phyloP scores from a whole-genome alignment of 2,888 invertebrate species.

The Steromphala cineraria region DNA sequence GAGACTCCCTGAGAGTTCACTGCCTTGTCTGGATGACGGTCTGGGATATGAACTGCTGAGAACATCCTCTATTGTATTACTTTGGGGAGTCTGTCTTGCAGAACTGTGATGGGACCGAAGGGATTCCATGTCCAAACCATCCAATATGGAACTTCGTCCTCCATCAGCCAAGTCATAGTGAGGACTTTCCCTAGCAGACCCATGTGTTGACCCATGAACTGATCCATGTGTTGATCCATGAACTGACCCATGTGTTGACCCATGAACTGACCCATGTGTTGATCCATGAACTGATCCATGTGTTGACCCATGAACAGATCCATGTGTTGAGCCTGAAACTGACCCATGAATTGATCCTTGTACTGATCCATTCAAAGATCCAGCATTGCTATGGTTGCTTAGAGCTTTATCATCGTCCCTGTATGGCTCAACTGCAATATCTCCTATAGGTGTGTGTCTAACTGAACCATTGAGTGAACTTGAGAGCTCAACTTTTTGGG shows the following conservation, averaged over 20 bases:
- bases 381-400: background rate
- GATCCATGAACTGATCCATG: slow-evolving; percentile 23
- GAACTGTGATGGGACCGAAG: slow-evolving; percentile 41
- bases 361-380: slow-evolving; percentile 19
- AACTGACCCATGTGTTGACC: background rate
- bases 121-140: background rate
- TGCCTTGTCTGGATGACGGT: slow-evolving; percentile 17
- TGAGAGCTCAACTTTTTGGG: slow-evolving; percentile 35
- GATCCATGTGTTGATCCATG: slow-evolving; percentile 28
- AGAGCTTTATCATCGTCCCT: slow-evolving; percentile 42
- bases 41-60: background rate
- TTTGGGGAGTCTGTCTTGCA: slow-evolving; percentile 39
- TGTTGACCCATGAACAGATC: slow-evolving; percentile 19
- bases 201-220: slow-evolving; percentile 6
- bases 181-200: slow-evolving; percentile 22
- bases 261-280: background rate
- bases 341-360: slow-evolving; percentile 18
- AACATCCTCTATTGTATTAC: background rate
- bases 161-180: slow-evolving; percentile 28
- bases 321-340: background rate
- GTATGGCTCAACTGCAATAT: slow-evolving; percentile 52
- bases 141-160: background rate
- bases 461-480: slow-evolving; percentile 39
- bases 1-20: slow-evolving; percentile 19
- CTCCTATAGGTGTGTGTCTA: slow-evolving; percentile 58